Evolutionary conservation across 2,888 invertebrate genomes (phyloP).

Genomic region (Megaustenia siamemsis): DNA sequence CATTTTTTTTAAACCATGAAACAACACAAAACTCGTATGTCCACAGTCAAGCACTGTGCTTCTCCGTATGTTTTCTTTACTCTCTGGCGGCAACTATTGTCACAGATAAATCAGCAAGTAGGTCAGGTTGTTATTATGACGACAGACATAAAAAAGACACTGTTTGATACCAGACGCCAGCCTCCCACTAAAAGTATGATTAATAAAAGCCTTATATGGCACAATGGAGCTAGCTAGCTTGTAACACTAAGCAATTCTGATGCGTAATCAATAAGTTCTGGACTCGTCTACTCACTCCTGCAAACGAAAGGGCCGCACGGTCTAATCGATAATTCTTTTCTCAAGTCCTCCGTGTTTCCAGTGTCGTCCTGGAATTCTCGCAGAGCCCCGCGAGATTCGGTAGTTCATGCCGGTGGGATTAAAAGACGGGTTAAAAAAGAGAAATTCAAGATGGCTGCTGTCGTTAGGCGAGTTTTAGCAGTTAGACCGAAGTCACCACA

Average conservation of each 20-base stretch:
- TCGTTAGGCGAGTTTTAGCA: constrained; percentile 42
- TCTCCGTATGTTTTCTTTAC: too few relatives aligned
- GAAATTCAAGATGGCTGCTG: constrained; percentile 46
- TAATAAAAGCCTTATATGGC: not conserved
- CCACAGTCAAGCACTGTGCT: too few relatives aligned
- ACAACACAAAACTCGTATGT: too few relatives aligned
- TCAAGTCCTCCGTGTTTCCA: constrained; percentile 22
- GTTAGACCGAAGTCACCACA: constrained; percentile 42
- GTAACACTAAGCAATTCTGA: constrained; percentile 15
- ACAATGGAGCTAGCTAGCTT: not conserved
- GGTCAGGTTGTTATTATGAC: too few relatives aligned
- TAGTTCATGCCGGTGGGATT: not conserved
- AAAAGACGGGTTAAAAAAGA: not conserved
- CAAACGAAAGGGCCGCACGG: constrained; percentile 40
- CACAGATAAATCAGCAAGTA: too few relatives aligned
- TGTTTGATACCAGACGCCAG: too few relatives aligned
- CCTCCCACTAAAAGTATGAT: too few relatives aligned
- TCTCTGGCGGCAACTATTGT: too few relatives aligned
- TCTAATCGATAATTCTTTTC: constrained; percentile 44
- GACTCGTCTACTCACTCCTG: constrained; percentile 32
- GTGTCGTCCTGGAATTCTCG: constrained; percentile 33
- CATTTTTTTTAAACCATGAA: too few relatives aligned
- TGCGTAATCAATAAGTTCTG: constrained; percentile 23
- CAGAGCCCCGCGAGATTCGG: constrained; percentile 34
- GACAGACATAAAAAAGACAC: too few relatives aligned